Percentiles rank a stretch among this genome's conserved stretches.
phyloP scores from a whole-genome alignment of 2,113 vertebrate genomes.

The Colinus virginianus region DNA sequence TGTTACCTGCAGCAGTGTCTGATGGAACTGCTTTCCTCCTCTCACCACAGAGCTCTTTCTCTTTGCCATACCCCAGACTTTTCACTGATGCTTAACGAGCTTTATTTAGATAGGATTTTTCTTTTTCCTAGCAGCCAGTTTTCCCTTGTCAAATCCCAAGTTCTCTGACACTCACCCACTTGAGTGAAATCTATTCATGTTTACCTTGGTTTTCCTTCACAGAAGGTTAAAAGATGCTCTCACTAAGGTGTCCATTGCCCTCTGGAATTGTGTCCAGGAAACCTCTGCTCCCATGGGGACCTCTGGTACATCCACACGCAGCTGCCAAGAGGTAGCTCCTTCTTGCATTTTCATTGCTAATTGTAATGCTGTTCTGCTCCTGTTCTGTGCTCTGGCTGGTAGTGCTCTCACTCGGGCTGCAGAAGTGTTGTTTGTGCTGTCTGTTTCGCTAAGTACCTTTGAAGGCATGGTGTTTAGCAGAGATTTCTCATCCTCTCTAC shows the following conservation, averaged over 20 bases:
- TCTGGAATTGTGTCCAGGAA: background rate
- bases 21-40: background rate
- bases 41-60: accelerated
- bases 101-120: background rate
- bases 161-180: background rate
- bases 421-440: background rate
- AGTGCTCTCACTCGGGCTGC: background rate
- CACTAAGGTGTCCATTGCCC: background rate
- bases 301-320: background rate
- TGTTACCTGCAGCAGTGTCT: background rate
- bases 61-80: background rate
- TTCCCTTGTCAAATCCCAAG: background rate
- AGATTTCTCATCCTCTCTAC: background rate
- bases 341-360: background rate
- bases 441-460: background rate
- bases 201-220: background rate
- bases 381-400: background rate
- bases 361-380: background rate
- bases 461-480: background rate
- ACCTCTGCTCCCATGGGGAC: background rate
- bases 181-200: background rate
- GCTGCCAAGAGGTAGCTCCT: background rate
- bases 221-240: background rate
- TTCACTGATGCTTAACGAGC: background rate
- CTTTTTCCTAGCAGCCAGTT: constrained; percentile 24